Conservation (phyloP, 2,888 invertebrate species). For the Limnephilus auricula region DNA sequence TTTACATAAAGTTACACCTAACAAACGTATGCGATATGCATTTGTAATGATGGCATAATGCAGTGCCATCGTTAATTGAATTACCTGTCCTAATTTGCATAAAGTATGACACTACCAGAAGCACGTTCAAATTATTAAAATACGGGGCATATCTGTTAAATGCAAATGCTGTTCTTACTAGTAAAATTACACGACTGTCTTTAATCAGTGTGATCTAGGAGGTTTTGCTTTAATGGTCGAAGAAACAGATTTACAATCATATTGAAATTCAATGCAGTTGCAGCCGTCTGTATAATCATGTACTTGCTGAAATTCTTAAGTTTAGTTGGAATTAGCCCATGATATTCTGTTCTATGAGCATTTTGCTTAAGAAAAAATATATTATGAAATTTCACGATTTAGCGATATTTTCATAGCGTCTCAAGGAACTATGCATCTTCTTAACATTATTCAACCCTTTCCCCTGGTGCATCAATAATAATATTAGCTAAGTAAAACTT, state of each 20-base stretch:
- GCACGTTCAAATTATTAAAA: background rate
- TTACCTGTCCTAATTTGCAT: background rate
- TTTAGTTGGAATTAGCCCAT: no score
- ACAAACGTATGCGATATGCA: background rate
- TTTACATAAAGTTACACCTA: background rate
- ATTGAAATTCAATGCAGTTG: background rate
- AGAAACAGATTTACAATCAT: background rate
- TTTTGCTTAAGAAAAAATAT: no score
- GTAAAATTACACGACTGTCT: background rate
- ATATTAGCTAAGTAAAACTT: no score
- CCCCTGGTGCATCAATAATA: no score
- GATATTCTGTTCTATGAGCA: no score
- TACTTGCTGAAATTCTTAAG: no score
- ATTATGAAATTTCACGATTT: no score
- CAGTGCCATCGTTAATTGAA: background rate
- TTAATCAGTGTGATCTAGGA: no score
- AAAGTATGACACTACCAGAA: background rate
- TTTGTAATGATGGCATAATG: background rate
- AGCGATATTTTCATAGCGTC: no score
- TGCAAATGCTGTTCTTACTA: background rate
- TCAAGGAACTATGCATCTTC: no score
- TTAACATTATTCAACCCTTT: no score
- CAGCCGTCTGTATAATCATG: background rate
- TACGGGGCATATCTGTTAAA: background rate
- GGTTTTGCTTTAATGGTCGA: background rate